Conservation (phyloP, 2,113 vertebrate genomes). For the Pachypanchax playfairii region DNA sequence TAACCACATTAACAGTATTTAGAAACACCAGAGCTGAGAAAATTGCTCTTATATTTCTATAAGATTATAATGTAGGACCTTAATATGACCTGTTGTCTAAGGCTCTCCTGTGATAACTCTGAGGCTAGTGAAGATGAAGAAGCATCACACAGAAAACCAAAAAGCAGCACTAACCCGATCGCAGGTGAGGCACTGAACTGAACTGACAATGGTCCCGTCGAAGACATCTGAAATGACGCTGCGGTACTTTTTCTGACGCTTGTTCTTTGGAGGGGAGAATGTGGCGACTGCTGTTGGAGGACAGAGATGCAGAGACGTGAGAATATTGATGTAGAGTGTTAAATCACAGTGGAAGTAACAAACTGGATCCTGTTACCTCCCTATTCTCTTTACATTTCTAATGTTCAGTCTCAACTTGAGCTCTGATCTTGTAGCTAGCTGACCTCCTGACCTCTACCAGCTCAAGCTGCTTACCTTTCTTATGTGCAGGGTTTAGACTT, state of each 20-base stretch:
- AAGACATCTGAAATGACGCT: slow-evolving; percentile 97
- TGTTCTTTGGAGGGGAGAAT: slow-evolving; percentile 86
- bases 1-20: neutral
- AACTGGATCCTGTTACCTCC: neutral
- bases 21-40: neutral
- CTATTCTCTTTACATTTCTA: neutral
- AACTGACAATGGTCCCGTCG: slow-evolving; percentile 96
- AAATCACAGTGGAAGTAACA: slow-evolving; percentile 1
- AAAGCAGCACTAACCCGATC: slow-evolving; percentile 88
- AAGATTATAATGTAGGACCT: too few relatives aligned
- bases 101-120: too few relatives aligned
- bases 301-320: slow-evolving; percentile 34
- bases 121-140: neutral
- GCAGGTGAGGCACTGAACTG: slow-evolving; percentile 96
- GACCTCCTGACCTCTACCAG: neutral
- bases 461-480: slow-evolving; percentile 84
- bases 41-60: neutral
- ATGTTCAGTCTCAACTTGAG: neutral
- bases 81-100: neutral
- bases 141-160: neutral
- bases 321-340: neutral
- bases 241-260: slow-evolving; percentile 91
- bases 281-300: slow-evolving; percentile 71
- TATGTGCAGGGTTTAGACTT: slow-evolving; percentile 83
- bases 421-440: neutral